phyloP scores from a whole-genome alignment of 2,113 vertebrate species.

The Nansenia antarctica region DNA sequence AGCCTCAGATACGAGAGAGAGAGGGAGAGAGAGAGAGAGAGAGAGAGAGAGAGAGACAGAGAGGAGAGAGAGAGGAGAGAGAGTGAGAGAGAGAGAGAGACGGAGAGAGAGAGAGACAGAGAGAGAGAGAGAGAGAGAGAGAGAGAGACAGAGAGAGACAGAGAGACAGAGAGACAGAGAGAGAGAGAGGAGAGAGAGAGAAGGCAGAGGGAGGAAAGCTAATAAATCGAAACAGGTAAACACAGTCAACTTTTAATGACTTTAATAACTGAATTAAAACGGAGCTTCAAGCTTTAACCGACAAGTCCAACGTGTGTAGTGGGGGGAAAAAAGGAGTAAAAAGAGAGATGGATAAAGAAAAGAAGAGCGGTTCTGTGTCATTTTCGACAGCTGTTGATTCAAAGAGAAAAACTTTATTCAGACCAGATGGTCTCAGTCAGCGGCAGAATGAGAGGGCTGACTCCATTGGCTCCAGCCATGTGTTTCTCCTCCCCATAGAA shows the following conservation, averaged over 20 bases:
- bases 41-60: conserved; percentile 12
- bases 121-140: not conserved
- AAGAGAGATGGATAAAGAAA: conserved; percentile 42
- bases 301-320: not conserved
- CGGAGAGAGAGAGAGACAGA: not conserved
- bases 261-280: not conserved
- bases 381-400: conserved; percentile 75
- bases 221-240: not conserved
- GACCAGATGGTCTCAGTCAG: conserved; percentile 80
- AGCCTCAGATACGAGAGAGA: not conserved
- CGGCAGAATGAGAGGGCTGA: conserved; percentile 75
- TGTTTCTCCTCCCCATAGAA: conserved; percentile 71
- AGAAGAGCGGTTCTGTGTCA: conserved; percentile 65
- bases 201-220: not conserved
- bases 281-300: not conserved
- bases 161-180: not conserved
- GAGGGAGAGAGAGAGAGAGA: not conserved
- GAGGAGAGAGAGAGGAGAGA: not conserved
- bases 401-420: conserved; percentile 70
- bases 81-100: not conserved
- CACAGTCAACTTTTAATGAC: not conserved
- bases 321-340: conserved; percentile 17
- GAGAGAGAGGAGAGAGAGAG: not conserved
- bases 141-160: not conserved
- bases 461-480: conserved; percentile 68